Evolutionary conservation across 2,888 invertebrate genomes (phyloP).

Genomic region (Hecatera dysodea): DNA sequence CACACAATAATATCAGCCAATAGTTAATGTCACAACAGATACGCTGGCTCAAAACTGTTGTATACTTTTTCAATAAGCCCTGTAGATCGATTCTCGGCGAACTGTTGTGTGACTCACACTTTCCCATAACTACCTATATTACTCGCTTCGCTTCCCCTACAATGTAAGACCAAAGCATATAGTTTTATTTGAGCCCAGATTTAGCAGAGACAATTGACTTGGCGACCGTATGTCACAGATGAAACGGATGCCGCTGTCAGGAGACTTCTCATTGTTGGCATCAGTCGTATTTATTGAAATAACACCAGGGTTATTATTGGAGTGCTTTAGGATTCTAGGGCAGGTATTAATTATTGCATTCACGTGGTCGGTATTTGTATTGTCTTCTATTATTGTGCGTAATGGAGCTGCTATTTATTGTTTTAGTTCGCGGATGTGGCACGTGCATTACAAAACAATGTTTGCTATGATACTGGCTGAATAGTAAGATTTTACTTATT

Average conservation of each 20-base stretch:
- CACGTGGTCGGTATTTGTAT: conserved; percentile 35
- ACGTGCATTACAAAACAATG: conserved; percentile 8
- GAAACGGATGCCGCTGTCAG: conserved; percentile 87
- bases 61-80: background rate
- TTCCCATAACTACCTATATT: conserved; percentile 22
- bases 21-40: too few relatives aligned
- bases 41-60: background rate
- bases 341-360: conserved; percentile 61
- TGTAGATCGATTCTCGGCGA: background rate
- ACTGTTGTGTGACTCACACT: conserved; percentile 15
- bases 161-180: conserved; percentile 57
- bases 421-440: background rate
- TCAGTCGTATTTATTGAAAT: conserved; percentile 82
- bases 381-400: conserved; percentile 35
- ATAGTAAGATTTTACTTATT: conserved; percentile 3
- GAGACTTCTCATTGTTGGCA: conserved; percentile 77
- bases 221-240: conserved; percentile 85
- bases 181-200: conserved; percentile 80
- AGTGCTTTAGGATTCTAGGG: conserved; percentile 66
- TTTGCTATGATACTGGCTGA: background rate
- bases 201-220: conserved; percentile 88
- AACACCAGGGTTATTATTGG: conserved; percentile 72
- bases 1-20: background rate
- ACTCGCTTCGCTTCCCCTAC: conserved; percentile 53
- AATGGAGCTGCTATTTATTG: conserved; percentile 49